phyloP scores from a whole-genome alignment of 2,797 vertebrate species.

The Tauraco hartlaubi region DNA sequence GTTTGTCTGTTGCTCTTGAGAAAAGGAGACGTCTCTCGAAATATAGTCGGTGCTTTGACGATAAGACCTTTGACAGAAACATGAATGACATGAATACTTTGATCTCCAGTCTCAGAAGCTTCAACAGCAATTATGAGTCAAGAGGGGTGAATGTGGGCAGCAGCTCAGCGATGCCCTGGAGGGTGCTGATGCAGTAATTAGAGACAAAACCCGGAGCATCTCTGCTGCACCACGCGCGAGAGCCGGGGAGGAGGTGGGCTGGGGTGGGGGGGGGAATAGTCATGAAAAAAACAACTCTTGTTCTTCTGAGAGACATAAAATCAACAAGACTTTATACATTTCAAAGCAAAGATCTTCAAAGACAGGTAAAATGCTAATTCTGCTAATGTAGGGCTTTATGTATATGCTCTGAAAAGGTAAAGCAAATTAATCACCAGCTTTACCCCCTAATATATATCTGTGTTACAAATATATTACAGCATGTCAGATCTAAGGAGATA shows the following conservation, averaged over 20 bases:
- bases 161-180: conserved; percentile 49
- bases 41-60: conserved; percentile 48
- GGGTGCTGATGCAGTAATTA: conserved; percentile 58
- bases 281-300: background rate
- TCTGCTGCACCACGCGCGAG: background rate
- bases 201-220: conserved; percentile 39
- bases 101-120: conserved; percentile 71
- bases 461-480: conserved; percentile 72
- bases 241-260: background rate
- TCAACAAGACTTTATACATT: conserved; percentile 52
- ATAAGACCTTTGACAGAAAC: conserved; percentile 70
- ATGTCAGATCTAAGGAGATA: conserved; percentile 75
- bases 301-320: conserved; percentile 47
- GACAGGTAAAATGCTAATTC: conserved; percentile 75
- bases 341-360: conserved; percentile 74
- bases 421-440: conserved; percentile 68
- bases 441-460: conserved; percentile 68
- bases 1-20: conserved; percentile 34
- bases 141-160: conserved; percentile 69
- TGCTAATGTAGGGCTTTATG: conserved; percentile 76
- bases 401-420: conserved; percentile 77
- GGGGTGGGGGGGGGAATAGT: background rate
- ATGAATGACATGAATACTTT: conserved; percentile 63
- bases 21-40: conserved; percentile 13
- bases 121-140: conserved; percentile 71